A percentile compares a stretch with the other conserved stretches of the same genome.
Conservation (phyloP, 2,888 invertebrate genomes). For the Tenodera sinensis region DNA sequence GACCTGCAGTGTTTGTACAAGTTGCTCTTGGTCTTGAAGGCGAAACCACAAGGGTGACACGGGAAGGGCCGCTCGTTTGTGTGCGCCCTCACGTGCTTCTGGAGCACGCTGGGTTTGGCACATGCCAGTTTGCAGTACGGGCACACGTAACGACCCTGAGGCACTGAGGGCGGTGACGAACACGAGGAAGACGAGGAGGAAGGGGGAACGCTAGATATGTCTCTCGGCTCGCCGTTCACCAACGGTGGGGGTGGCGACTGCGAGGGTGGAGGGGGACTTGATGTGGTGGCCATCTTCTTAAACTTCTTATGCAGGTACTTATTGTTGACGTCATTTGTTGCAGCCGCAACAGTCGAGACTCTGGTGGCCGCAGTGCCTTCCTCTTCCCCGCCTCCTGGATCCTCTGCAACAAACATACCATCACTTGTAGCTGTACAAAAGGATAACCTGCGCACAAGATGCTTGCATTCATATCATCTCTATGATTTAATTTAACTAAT, state of each 20-base stretch:
- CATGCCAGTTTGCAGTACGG: slow-evolving; percentile 85
- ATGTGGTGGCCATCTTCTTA: slow-evolving; percentile 75
- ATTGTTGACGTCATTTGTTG: slow-evolving; percentile 34
- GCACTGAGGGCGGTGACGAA: neutral
- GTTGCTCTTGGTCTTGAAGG: slow-evolving; percentile 92
- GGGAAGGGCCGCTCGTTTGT: slow-evolving; percentile 91
- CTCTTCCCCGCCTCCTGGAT: slow-evolving; percentile 18
- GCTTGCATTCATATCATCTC: too few species aligned
- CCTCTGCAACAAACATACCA: slow-evolving; percentile 24
- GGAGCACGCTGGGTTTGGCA: slow-evolving; percentile 88
- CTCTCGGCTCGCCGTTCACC: slow-evolving; percentile 31
- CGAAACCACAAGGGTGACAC: slow-evolving; percentile 83
- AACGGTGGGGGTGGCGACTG: slow-evolving; percentile 39
- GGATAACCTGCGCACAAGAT: too few species aligned
- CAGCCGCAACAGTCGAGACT: neutral
- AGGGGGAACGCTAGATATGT: slow-evolving; percentile 2
- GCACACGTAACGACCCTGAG: slow-evolving; percentile 73
- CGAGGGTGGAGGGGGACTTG: slow-evolving; percentile 39
- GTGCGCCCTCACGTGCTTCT: slow-evolving; percentile 91
- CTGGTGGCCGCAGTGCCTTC: neutral
- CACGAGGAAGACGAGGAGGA: neutral
- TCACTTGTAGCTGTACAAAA: too few species aligned
- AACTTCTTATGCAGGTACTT: slow-evolving; percentile 91
- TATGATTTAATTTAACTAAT: too few species aligned
- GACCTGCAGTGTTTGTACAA: slow-evolving; percentile 85